Percentiles rank a stretch among this genome's conserved stretches.
These are phyloP conservation scores for Xylota sylvarum DNA, from an alignment of 2,888 invertebrate genomes.

Conservation along the genomic window DNA sequence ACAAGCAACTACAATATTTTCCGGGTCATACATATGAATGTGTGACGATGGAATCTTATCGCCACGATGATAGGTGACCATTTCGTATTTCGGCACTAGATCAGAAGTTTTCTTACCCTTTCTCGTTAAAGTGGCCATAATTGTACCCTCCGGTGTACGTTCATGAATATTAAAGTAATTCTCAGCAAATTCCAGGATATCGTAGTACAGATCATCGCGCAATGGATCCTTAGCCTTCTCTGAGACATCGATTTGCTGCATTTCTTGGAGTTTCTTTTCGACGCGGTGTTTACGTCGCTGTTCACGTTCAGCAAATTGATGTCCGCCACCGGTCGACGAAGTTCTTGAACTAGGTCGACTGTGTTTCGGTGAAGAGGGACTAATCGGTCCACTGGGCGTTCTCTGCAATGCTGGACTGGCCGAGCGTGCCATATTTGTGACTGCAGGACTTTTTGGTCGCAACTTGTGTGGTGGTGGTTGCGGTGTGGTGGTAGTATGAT, in stretches of 20 bases:
- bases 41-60: conserved; percentile 96
- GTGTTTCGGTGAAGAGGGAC: conserved; percentile 85
- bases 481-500: conserved; percentile 11
- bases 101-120: conserved; percentile 91
- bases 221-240: conserved; percentile 83
- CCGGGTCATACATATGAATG: conserved; percentile 97
- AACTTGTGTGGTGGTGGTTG: conserved; percentile 80
- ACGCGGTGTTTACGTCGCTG: conserved; percentile 93
- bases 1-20: conserved; percentile 95
- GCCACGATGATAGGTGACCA: conserved; percentile 95
- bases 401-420: conserved; percentile 79
- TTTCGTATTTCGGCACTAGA: conserved; percentile 94
- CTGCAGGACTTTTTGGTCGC: conserved; percentile 83
- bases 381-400: conserved; percentile 79
- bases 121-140: conserved; percentile 93
- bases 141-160: conserved; percentile 93
- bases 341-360: conserved; percentile 86
- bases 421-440: conserved; percentile 81
- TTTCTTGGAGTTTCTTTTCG: conserved; percentile 93
- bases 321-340: conserved; percentile 85
- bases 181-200: conserved; percentile 97
- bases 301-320: conserved; percentile 88
- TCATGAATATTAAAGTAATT: conserved; percentile 96
- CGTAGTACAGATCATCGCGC: conserved; percentile 89
- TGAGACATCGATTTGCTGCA: conserved; percentile 86